Conservation (phyloP, 2,113 vertebrate genomes). For the Cinclus mexicanus region DNA sequence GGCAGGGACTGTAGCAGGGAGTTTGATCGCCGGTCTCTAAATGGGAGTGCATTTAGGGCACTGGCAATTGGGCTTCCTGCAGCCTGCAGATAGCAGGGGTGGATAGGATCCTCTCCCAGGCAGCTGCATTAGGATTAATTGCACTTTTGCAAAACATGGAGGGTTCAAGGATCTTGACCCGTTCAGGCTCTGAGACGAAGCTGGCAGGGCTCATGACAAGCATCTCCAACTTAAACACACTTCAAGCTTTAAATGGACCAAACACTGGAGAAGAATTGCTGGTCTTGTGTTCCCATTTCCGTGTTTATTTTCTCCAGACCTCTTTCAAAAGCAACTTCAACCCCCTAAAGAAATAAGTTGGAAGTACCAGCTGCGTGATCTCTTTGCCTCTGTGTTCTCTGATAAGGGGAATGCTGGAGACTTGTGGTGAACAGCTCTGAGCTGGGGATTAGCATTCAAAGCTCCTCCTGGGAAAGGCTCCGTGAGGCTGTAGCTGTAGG, state of each 20-base stretch:
- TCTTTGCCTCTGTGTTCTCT: background rate
- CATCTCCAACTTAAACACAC: background rate
- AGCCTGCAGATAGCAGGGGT: background rate
- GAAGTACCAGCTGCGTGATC: background rate
- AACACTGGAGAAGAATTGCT: background rate
- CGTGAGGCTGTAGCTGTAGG: fast-evolving
- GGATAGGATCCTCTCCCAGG: background rate
- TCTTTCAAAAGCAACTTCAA: background rate
- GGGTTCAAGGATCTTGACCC: background rate
- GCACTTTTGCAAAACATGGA: background rate
- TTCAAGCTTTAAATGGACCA: background rate
- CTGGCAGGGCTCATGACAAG: background rate
- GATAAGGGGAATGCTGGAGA: background rate
- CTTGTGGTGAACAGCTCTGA: background rate
- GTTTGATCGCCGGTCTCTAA: background rate
- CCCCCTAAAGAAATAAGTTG: background rate
- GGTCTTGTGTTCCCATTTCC: background rate
- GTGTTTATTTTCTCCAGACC: background rate
- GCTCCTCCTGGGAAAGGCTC: background rate
- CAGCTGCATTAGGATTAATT: background rate
- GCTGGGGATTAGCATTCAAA: background rate
- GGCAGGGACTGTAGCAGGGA: background rate
- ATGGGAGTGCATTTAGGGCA: background rate
- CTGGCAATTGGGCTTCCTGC: background rate
- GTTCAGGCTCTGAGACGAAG: fast-evolving